Evolutionary conservation across 2,888 invertebrate genomes (phyloP), one percentile per base, ranked within the genome.

Genomic region (Seira ritae): DNA sequence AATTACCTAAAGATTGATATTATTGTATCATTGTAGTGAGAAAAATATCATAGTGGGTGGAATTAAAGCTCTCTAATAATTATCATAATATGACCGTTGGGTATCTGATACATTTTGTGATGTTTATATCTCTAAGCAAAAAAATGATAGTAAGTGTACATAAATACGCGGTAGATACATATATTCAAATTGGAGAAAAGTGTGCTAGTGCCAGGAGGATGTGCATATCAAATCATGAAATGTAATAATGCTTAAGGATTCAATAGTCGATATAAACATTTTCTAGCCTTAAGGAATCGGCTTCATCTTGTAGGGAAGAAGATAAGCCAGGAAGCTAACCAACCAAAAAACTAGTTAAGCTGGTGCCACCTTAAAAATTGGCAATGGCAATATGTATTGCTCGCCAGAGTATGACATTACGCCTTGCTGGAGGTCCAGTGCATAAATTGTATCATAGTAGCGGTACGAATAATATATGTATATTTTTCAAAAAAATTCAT

Each of bases 281-380:
- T 42, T 42, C 42, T 60, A 60, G 15, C 65, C 1, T 42, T 62
- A 62, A 74, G 37, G 22, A 20, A 1, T 24, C n/a, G 70, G 80
- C 74, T 66, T n/a, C 23, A 67, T 82, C 82, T 82, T 81, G 62
- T 71, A 76, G 10, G 50, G 22, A 72, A 55, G 1, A 68, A 72
- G 77, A 82, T 82, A 62, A 72, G 77, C 82, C 82, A 82, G 82
- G 82, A 83, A 83, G 83, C 83, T 83, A 78, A 83, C 78, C 83
- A 83, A 83, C 83, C 83, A 83, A 83, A 82, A 78, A 77, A 83
- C 78, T 78, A 83, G 83, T 72, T 50, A 72, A 66, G 68, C 82
- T 82, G 82, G 60, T 68, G n/a, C 31, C 76, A 46, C 46, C 82
- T 82, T 82, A 82, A 82, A 82, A 15, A 17, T 70, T 67, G 73